Evolutionary conservation across 2,797 vertebrate species (phyloP).

Genomic region (Silurus lanzhouensis): DNA sequence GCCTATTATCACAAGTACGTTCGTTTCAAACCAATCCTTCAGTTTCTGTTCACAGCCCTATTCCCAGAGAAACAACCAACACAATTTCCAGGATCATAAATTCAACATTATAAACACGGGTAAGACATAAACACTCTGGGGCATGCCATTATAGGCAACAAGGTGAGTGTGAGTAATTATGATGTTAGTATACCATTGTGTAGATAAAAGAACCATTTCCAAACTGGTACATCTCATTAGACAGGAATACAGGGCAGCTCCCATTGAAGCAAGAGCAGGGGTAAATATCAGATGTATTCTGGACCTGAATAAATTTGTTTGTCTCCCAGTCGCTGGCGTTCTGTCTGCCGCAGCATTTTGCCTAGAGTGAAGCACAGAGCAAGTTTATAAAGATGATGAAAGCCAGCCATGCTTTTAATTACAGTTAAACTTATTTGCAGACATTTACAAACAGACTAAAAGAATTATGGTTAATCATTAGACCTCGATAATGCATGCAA

Average conservation of each 20-base stretch:
- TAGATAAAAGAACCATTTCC: slow-evolving; percentile 48
- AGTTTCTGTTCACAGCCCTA: slow-evolving; percentile 62
- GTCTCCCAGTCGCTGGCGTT: slow-evolving; percentile 60
- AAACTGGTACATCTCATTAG: not conserved
- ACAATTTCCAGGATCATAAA: not conserved
- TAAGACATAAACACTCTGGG: not conserved
- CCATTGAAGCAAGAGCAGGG: slow-evolving; percentile 70
- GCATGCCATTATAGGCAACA: not conserved
- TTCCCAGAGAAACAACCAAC: not conserved
- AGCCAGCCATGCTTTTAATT: slow-evolving; percentile 29
- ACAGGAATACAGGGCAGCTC: slow-evolving; percentile 43
- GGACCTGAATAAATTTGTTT: slow-evolving; percentile 57
- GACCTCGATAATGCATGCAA: slow-evolving; percentile 30
- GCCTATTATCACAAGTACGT: slow-evolving; percentile 56
- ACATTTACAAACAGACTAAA: slow-evolving; percentile 29
- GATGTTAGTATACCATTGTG: slow-evolving; percentile 45
- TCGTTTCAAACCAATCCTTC: slow-evolving; percentile 61
- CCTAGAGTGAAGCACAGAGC: slow-evolving; percentile 53
- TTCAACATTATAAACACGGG: not conserved
- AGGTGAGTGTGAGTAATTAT: not conserved
- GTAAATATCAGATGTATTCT: slow-evolving; percentile 46
- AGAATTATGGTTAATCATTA: slow-evolving; percentile 28
- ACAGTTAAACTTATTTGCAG: slow-evolving; percentile 18
- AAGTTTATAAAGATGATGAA: slow-evolving; percentile 17
- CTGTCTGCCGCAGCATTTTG: slow-evolving; percentile 62